Evolutionary conservation across 2,797 vertebrate genomes (phyloP), one percentile per base, ranked within the genome.

Genomic region (Mergus octosetaceus): DNA sequence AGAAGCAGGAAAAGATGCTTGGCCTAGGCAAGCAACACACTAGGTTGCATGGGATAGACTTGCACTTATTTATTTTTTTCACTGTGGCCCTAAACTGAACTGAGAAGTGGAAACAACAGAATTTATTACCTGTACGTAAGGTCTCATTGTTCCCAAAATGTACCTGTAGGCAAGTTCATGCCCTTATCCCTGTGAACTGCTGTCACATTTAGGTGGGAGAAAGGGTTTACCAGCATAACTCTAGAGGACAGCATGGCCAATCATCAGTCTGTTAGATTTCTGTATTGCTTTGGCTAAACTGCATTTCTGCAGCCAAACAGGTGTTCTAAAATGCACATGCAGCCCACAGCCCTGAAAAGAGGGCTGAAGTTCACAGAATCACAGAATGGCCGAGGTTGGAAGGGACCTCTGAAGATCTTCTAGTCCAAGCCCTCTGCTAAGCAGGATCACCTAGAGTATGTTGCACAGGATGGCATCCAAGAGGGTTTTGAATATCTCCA

Each of bases 31-130:
- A 36, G 53, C 53, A 27, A 39, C 54, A 4, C 8, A 5, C 19
- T 25, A 45, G n/a, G 24, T 34, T 75, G 6, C 4, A 2, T 12
- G 36, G 8, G 14, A 3, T 76, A 36, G 51, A 0, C 10, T 73
- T 43, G 9, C 0, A 1, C 7, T 13, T 36, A 3, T 8, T 13
- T 2, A 47, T 4, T 9, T 53, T 70, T 65, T 70, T 17, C 28
- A 24, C 18, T 34, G 30, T 30, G 41, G 21, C 24, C 71, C n/a
- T 49, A 39, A 62, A 30, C 30, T 57, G 41, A 39, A 18, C 7
- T 38, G 8, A 65, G 81, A 73, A 58, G 36, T 0, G 1, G 13
- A 27, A 83, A 39, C 19, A 57, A 21, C 5, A 49, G n/a, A 7
- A 30, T 4, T 27, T 51, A 32, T 19, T 22, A 69, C 38, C 22